A percentile compares a stretch with the other conserved stretches of the same genome.
phyloP scores from a whole-genome alignment of 1,140 invertebrate species.

The Trichonephila clavipes region DNA sequence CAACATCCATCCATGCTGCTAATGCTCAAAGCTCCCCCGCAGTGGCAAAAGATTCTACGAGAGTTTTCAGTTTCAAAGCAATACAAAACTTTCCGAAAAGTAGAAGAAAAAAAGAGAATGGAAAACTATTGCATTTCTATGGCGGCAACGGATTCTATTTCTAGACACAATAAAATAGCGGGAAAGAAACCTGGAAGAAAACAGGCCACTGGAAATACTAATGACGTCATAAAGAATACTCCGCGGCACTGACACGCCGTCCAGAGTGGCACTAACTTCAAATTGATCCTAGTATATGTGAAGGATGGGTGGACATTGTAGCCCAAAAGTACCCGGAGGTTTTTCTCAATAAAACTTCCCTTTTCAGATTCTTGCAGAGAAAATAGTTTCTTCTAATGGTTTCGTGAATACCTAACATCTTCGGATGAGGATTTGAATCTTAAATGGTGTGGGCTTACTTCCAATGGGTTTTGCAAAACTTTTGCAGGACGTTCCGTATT shows the following conservation, averaged over 20 bases:
- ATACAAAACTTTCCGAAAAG: constrained; percentile 18
- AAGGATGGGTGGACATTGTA: constrained; percentile 60
- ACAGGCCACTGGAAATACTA: constrained; percentile 67
- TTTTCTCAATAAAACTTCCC: constrained; percentile 43
- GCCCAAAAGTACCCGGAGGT: not conserved
- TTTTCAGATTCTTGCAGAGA: constrained; percentile 1
- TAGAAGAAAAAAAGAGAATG: not conserved
- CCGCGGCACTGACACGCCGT: constrained; percentile 46
- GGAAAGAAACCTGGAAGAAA: constrained; percentile 40
- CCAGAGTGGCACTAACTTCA: constrained; percentile 51
- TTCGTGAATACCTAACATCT: constrained; percentile 5
- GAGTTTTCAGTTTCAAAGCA: constrained; percentile 34
- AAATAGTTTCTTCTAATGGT: not conserved
- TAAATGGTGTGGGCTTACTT: not conserved
- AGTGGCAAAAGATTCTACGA: not conserved
- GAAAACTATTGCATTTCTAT: constrained; percentile 46
- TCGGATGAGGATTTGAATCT: not conserved
- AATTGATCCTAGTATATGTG: constrained; percentile 53
- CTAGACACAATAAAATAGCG: constrained; percentile 56
- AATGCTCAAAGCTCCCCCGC: constrained; percentile 34
- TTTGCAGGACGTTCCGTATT: not conserved
- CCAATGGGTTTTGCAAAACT: not conserved
- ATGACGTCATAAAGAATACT: constrained; percentile 68
- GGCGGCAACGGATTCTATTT: constrained; percentile 56
- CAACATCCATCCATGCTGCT: not conserved